A percentile compares a stretch with the other conserved stretches of the same genome.
Conservation (phyloP, 1,140 invertebrate genomes). For the Lepidostoma basale region DNA sequence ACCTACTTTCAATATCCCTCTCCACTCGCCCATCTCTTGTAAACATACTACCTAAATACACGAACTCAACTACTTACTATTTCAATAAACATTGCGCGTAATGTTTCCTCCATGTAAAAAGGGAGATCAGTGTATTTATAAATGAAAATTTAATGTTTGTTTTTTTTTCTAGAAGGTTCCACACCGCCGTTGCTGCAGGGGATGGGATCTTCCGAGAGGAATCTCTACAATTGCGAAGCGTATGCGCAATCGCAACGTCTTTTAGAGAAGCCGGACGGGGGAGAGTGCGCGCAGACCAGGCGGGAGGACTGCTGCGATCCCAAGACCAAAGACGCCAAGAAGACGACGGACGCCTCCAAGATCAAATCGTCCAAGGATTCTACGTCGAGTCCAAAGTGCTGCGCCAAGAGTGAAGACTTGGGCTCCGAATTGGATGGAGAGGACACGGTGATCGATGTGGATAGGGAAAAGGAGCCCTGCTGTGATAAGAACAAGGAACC, state of each 20-base stretch:
- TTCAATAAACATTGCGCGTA: too few species aligned
- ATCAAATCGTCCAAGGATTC: conserved; percentile 13
- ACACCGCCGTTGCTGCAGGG: conserved; percentile 32
- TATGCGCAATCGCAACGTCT: background rate
- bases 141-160: background rate
- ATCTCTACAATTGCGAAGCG: conserved; percentile 27
- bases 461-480: background rate
- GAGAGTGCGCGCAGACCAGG: background rate
- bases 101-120: too few species aligned
- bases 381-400: background rate
- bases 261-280: background rate
- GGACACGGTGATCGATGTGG: background rate
- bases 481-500: background rate
- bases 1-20: too few species aligned
- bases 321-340: background rate
- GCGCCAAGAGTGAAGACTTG: background rate
- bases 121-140: too few species aligned
- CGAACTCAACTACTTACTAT: too few species aligned
- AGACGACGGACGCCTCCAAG: conserved; percentile 19
- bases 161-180: conserved; percentile 17
- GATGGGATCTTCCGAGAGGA: conserved; percentile 18
- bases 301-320: background rate
- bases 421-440: background rate
- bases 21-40: too few species aligned
- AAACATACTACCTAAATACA: too few species aligned